These are phyloP conservation scores for Drosophila dives DNA, from an alignment of 2,888 invertebrate genomes.

Conservation along the genomic window DNA sequence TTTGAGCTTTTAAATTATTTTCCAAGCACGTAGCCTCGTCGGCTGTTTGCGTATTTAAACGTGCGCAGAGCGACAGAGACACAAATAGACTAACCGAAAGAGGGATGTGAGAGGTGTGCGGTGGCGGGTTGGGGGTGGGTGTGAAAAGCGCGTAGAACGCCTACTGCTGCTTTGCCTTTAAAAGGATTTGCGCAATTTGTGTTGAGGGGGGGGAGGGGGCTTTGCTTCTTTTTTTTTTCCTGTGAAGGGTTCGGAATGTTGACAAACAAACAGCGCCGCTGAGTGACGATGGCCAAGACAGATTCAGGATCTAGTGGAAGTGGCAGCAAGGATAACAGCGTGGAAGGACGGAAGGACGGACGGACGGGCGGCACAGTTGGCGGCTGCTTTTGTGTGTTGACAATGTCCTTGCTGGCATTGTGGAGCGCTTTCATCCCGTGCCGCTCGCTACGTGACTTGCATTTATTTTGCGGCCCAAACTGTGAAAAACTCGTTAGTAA, in stretches of 20 bases:
- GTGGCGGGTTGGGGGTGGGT: neutral
- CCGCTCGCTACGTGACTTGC: conserved; percentile 72
- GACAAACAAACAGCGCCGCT: conserved; percentile 77
- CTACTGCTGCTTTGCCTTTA: conserved; percentile 65
- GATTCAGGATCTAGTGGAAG: conserved; percentile 43
- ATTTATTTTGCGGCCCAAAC: conserved; percentile 68
- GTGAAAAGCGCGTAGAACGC: conserved; percentile 58
- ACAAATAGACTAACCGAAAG: conserved; percentile 1
- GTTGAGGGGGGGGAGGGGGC: conserved; percentile 18
- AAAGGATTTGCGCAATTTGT: conserved; percentile 83
- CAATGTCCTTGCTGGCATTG: conserved; percentile 76
- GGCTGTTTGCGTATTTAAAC: conserved; percentile 80
- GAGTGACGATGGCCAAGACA: conserved; percentile 77
- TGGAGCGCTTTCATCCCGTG: conserved; percentile 59
- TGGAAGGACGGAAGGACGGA: conserved; percentile 16
- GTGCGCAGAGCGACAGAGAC: conserved; percentile 38
- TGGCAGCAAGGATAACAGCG: conserved; percentile 22
- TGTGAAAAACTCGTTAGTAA: conserved; percentile 76
- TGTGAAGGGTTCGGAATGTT: conserved; percentile 61
- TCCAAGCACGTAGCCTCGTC: conserved; percentile 80
- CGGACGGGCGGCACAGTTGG: conserved; percentile 24
- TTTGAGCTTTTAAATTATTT: conserved; percentile 83
- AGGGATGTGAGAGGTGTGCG: no score
- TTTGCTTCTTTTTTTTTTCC: conserved; percentile 4
- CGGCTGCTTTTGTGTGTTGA: conserved; percentile 72